Evolutionary conservation across 2,113 vertebrate genomes (phyloP).

Genomic region (Strix aluco): DNA sequence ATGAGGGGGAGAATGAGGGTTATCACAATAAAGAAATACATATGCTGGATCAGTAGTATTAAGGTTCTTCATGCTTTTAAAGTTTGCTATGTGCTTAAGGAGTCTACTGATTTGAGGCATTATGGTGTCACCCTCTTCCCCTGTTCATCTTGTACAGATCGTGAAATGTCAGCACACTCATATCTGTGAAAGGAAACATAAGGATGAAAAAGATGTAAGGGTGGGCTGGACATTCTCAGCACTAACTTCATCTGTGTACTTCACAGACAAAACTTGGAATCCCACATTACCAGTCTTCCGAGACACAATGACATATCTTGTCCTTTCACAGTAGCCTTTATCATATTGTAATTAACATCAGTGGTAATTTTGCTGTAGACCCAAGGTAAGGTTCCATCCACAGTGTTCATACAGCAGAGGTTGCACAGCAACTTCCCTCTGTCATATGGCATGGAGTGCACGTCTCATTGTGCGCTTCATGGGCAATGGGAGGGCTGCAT

Average conservation of each 20-base stretch:
- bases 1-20: background rate
- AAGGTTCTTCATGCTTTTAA: background rate
- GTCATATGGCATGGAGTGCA: rapidly evolving
- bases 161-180: background rate
- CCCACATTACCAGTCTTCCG: background rate
- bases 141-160: background rate
- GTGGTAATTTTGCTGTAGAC: background rate
- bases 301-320: background rate
- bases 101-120: background rate
- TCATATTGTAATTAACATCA: background rate
- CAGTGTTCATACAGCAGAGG: background rate
- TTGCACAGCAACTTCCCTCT: rapidly evolving
- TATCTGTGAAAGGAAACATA: background rate
- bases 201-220: background rate
- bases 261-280: background rate
- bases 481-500: background rate
- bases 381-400: background rate
- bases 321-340: background rate
- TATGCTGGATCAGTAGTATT: background rate
- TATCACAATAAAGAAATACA: background rate
- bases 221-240: background rate
- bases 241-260: background rate
- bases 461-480: rapidly evolving
- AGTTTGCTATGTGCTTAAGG: background rate
- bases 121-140: background rate